phyloP scores from a whole-genome alignment of 2,113 vertebrate genomes.

The Microcebus jonahi region DNA sequence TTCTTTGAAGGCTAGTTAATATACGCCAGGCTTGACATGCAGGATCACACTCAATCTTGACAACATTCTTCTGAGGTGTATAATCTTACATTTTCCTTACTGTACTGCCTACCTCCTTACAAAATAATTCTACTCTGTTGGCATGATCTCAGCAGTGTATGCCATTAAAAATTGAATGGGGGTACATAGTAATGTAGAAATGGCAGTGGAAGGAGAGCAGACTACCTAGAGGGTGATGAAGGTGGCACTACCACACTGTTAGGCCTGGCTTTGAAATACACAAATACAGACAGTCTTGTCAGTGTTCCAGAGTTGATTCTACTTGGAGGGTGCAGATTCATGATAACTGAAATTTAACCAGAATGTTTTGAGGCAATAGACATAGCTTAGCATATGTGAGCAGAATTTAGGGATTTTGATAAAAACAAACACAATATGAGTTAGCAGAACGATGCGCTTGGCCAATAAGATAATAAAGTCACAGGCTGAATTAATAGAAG shows the following conservation, averaged over 20 bases:
- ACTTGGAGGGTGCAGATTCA: background rate
- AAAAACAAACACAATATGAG: background rate
- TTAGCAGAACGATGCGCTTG: background rate
- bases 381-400: background rate
- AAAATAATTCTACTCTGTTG: background rate
- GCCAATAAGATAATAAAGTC: slow-evolving; percentile 28
- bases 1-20: slow-evolving; percentile 15
- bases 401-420: slow-evolving; percentile 19
- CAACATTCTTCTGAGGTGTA: background rate
- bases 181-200: background rate
- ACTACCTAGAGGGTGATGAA: background rate
- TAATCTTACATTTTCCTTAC: background rate
- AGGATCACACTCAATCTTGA: background rate
- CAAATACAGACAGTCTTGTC: background rate
- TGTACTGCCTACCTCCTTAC: background rate
- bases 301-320: background rate
- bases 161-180: background rate
- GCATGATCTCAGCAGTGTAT: background rate
- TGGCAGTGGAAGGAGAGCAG: background rate
- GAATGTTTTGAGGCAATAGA: background rate
- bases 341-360: background rate
- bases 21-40: background rate
- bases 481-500: slow-evolving; percentile 12
- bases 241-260: background rate
- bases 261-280: background rate